These are phyloP conservation scores for Drosophila nigromelanica DNA, from an alignment of 1,140 invertebrate genomes.

Conservation along the genomic window DNA sequence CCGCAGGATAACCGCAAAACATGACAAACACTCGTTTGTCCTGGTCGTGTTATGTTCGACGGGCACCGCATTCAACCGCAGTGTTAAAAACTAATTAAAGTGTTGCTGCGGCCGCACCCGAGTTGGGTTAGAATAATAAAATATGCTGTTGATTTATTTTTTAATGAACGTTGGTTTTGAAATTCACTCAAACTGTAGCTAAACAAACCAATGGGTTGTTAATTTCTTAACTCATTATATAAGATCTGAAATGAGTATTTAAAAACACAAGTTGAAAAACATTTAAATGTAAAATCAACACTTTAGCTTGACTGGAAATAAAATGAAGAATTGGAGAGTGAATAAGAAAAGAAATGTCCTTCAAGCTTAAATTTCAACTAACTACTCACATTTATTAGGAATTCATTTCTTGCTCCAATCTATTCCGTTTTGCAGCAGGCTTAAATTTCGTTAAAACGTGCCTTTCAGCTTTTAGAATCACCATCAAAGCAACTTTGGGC, in stretches of 20 bases:
- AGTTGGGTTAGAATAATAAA: conserved; percentile 43
- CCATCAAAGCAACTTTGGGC: conserved; percentile 2
- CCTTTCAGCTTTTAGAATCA: too few relatives aligned
- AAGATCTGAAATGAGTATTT: too few relatives aligned
- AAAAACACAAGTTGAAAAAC: too few relatives aligned
- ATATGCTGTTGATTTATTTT: conserved; percentile 55
- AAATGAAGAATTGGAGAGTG: too few relatives aligned
- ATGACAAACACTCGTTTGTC: conserved; percentile 33
- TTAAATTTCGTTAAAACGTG: background rate
- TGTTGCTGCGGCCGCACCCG: background rate
- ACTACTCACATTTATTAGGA: background rate
- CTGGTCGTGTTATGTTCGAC: background rate
- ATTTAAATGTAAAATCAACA: too few relatives aligned
- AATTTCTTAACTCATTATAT: too few relatives aligned
- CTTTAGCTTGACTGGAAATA: too few relatives aligned
- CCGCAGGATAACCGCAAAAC: conserved; percentile 29
- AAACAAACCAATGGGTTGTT: background rate
- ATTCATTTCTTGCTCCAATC: background rate
- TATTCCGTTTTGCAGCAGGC: background rate
- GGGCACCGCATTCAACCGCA: conserved; percentile 36
- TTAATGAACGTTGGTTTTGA: conserved; percentile 33
- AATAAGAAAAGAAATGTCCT: too few relatives aligned
- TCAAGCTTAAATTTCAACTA: background rate
- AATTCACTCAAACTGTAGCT: conserved; percentile 7
- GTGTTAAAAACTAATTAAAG: conserved; percentile 70